Evolutionary conservation across 92 coral and sea anemone genomes (phyloP).

Genomic region (Phymanthus crucifer): DNA sequence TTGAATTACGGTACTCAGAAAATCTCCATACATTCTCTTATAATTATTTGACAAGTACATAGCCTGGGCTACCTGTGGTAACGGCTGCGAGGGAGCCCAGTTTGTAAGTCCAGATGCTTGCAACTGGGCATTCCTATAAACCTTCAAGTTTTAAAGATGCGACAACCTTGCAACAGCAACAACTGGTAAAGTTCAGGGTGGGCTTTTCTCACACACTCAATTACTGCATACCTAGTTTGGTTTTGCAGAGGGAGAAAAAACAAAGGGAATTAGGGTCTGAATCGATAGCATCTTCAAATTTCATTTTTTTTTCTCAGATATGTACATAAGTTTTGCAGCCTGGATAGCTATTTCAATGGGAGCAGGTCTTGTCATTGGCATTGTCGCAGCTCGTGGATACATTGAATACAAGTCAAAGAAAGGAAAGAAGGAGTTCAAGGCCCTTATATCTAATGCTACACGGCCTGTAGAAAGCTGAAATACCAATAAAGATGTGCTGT

Average conservation of each 20-base stretch:
- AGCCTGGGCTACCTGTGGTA: too few relatives aligned
- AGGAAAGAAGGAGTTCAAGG: conserved; percentile 69
- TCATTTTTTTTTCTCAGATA: conserved; percentile 40
- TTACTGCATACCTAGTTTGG: background rate
- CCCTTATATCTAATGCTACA: conserved; percentile 47
- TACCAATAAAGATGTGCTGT: too few relatives aligned
- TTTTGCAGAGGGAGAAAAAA: too few relatives aligned
- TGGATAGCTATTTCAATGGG: conserved; percentile 93
- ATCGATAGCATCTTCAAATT: background rate
- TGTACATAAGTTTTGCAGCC: conserved; percentile 75
- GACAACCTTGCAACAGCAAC: too few relatives aligned
- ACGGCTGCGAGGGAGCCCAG: too few relatives aligned
- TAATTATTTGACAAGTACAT: too few relatives aligned
- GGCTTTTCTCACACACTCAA: background rate
- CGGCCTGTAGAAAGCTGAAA: conserved; percentile 8
- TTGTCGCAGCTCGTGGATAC: conserved; percentile 77
- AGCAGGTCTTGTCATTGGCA: conserved; percentile 68
- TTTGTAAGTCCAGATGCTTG: too few relatives aligned
- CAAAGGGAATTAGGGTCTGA: background rate
- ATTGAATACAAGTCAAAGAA: conserved; percentile 65
- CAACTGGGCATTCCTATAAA: too few relatives aligned
- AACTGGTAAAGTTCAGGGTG: too few relatives aligned
- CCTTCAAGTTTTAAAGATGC: too few relatives aligned
- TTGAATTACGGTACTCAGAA: too few relatives aligned
- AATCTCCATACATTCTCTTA: too few relatives aligned